These are phyloP conservation scores for Perodicticus potto DNA, from an alignment of 2,797 vertebrate species.

Conservation along the genomic window DNA sequence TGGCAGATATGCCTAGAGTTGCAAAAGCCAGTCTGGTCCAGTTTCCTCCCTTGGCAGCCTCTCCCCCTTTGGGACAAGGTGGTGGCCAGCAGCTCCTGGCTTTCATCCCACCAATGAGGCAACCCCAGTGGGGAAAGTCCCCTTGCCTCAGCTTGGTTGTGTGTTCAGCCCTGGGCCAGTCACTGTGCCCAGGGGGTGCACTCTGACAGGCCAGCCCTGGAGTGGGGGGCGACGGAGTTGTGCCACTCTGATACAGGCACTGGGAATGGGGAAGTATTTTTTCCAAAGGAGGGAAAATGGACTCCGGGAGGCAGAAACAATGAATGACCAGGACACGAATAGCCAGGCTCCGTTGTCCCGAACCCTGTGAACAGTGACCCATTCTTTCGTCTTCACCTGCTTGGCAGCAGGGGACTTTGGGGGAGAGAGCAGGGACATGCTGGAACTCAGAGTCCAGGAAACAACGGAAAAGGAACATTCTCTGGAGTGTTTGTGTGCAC, in stretches of 20 bases:
- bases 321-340: not conserved
- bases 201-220: not conserved
- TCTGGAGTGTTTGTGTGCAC: too few species aligned
- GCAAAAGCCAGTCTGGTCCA: not conserved
- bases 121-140: not conserved
- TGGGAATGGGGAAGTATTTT: not conserved
- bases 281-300: not conserved
- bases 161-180: not conserved
- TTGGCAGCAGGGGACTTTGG: not conserved
- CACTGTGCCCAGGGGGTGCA: not conserved
- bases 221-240: not conserved
- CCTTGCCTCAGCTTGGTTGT: not conserved
- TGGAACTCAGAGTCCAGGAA: not conserved
- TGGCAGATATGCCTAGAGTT: not conserved
- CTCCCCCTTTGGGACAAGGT: not conserved
- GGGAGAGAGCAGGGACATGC: accelerated
- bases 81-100: not conserved
- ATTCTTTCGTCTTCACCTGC: not conserved
- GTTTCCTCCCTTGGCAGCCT: not conserved
- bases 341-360: not conserved
- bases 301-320: not conserved
- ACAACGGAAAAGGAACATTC: not conserved
- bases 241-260: not conserved
- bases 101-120: not conserved
- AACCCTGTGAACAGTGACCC: not conserved